Base-by-base conservation (phyloP, 2,797 vertebrate genomes). In the Rallus crepitans region DNA sequence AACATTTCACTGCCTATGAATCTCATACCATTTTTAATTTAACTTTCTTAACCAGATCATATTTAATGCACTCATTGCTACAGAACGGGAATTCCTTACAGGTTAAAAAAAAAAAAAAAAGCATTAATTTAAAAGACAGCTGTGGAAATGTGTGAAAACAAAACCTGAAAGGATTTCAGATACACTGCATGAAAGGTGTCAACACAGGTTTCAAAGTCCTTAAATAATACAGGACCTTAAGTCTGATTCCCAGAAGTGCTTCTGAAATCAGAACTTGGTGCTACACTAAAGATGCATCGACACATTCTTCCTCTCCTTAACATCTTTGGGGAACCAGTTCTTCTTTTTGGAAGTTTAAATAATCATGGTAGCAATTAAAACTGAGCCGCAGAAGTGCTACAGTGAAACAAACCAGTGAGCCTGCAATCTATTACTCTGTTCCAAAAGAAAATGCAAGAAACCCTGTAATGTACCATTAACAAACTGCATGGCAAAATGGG, bases 341-440 rank as follows among this genome's bases (percentile, higher is more conserved):
- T 71, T 42, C 47, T 61, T 18, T 31, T 39, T 63, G 63, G 47
- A 79, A 91, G 91, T 91, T 96, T 92, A 96, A 96, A 87, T 79
- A 95, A 90, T 78, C 80, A 55, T 21, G 59, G 66, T 35, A 65
- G 76, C 65, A 96, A 93, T 96, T 93, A 78, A 55, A 72, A 66
- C 23, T 25, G 72, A 79, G 82, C 39, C 88, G 76, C 75, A 69
- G 81, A 96, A 88, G 64, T 82, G 85, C 82, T 88, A 6, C 1
- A 5, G 77, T 95, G 92, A 90, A 94, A 93, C 57, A 94, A 94
- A 90, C 55, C 76, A 91, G 92, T n/a, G 53, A 81, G 80, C 55
- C 86, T 95, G 65, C 48, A 27, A 55, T 87, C 55, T 56, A 60
- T 76, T 87, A 79, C n/a, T 71, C 33, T 72, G 63, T 73, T 90